Evolutionary conservation across 2,113 vertebrate genomes (phyloP), one percentile per base, ranked within the genome.

Genomic region (Prinia subflava): DNA sequence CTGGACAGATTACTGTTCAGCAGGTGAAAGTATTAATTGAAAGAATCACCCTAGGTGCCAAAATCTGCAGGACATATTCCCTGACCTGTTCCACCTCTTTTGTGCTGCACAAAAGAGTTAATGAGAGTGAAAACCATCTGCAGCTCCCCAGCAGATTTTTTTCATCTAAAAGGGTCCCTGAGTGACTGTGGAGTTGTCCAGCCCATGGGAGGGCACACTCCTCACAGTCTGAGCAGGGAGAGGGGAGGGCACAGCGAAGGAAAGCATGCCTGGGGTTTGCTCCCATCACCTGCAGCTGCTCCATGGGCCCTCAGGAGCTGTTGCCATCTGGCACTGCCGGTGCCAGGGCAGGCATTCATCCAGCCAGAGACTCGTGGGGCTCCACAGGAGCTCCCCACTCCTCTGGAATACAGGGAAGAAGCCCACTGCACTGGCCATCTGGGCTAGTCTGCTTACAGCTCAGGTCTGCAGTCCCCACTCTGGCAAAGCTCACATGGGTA

Each of bases 11-110:
- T 67, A 92, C 47, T 78, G 67, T 86, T 59, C 71, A 90, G 82
- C 75, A 92, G 87, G 68, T 93, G 67, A 86, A 94, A 91, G 33
- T 21, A 95, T 65, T 85, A 57, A 94, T 33, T 87, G 78, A 92
- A 89, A 91, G 60, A 88, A 65, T 94, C 50, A 80, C 25, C 27
- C 6, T 23, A 41, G 55, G 31, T 74, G 55, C 85, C 78, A 95
- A 92, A 95, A 89, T 71, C 87, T 44, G 70, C 39, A 77, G 78
- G 82, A 53, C 13, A 11, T 13, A 42, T 35, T 94, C 55, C 60
- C 47, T 71, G 64, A 47, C 39, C 59, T 41, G 55, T 55, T 33
- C 68, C 86, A 78, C 65, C 55, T 82, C 82, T 89, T 94, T 41
- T 75, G 63, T 81, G 75, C 47, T 47, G 39, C 82, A 86, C 71